Base-by-base conservation (phyloP, 2,797 vertebrate genomes). In the Sebastes minor region DNA sequence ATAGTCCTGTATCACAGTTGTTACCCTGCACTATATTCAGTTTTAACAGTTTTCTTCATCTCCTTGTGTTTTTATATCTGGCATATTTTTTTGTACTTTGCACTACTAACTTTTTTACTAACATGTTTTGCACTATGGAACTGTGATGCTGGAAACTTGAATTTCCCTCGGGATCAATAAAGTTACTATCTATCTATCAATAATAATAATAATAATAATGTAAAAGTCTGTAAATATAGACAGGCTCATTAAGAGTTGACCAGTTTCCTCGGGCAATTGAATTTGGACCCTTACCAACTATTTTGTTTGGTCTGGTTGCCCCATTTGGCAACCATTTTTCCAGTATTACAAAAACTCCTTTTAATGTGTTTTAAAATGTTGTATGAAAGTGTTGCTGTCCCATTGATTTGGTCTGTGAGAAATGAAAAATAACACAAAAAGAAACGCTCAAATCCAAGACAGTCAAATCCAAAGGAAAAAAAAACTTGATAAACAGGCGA, bases 211-310 rank as follows among this genome's bases (percentile, higher is more conserved):
- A 20, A 49, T 49, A 20, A 49, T 49, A 52, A n/a, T 52, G 49
- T 57, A 27, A 57, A 57, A 27, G 12, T 57, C 5, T 27, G 55
- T 27, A 23, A 23, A 55, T 23, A 55, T 53, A 22, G 9, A 49
- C 20, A 25, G 5, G 14, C 62, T 20, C 6, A 16, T 23, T 52
- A 27, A 65, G 35, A 10, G 57, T 70, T 78, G 8, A 25, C 20
- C n/a, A 18, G n/a, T 74, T 28, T 60, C n/a, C 10, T 16, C 1
- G 0, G 46, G 55, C 62, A 55, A 76, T 61, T 2, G n/a, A 12
- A 70, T 71, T 76, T 83, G 79, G 74, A 52, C 18, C 2, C 8
- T 4, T 60, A n/a, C 71, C 42, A 76, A 71, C 32, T 78, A 67
- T 70, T 75, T 42, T 0, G 3, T 85, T 87, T 62, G 13, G 38